Evolutionary conservation across 2,888 invertebrate genomes (phyloP).

Genomic region (Panorpa germanica): DNA sequence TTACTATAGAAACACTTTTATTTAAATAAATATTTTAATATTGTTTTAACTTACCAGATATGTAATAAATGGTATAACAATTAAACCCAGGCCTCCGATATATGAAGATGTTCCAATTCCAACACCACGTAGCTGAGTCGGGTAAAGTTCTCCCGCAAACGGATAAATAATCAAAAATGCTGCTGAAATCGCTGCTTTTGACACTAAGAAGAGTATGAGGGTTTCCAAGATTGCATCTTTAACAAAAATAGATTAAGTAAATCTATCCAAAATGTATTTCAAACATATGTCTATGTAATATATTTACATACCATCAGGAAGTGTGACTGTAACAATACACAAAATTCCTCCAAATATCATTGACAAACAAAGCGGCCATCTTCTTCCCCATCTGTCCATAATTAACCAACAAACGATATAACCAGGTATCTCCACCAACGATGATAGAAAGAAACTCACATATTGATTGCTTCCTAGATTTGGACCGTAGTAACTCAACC

Average conservation of each 20-base stretch:
- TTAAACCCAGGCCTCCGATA: constrained; percentile 72
- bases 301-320: constrained; percentile 51
- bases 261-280: constrained; percentile 3
- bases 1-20: constrained; percentile 5
- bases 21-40: background rate
- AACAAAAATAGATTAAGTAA: background rate
- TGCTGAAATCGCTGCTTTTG: constrained; percentile 78
- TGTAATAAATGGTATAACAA: constrained; percentile 79
- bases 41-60: constrained; percentile 49
- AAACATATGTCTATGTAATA: constrained; percentile 9
- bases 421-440: constrained; percentile 75
- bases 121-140: constrained; percentile 72
- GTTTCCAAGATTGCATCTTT: constrained; percentile 55
- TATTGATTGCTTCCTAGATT: constrained; percentile 75
- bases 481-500: constrained; percentile 80
- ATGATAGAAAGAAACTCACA: constrained; percentile 73
- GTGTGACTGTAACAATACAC: constrained; percentile 52
- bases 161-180: constrained; percentile 85
- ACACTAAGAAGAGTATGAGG: constrained; percentile 54
- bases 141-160: constrained; percentile 81
- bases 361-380: constrained; percentile 74
- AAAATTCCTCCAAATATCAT: constrained; percentile 70
- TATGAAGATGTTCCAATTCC: constrained; percentile 86
- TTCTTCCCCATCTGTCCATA: constrained; percentile 72
- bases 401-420: constrained; percentile 75